Evolutionary conservation across 2,797 vertebrate genomes (phyloP).

Genomic region (Phaenicophaeus curvirostris): DNA sequence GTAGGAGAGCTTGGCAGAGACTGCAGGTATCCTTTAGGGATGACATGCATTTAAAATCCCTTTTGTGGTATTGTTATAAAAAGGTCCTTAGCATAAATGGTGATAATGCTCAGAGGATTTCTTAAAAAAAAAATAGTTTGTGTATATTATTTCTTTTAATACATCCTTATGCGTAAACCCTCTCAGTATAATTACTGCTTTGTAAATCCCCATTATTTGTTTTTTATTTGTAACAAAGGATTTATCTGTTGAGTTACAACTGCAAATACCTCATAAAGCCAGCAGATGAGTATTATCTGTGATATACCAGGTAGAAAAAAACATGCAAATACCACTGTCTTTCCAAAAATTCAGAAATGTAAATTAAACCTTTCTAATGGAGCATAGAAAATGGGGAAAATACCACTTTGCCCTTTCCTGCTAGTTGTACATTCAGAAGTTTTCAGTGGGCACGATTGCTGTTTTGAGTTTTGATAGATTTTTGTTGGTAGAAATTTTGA

Average conservation of each 20-base stretch:
- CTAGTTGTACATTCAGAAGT: not conserved
- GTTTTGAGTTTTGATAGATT: not conserved
- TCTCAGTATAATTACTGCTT: constrained; percentile 54
- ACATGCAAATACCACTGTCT: not conserved
- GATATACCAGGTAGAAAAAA: not conserved
- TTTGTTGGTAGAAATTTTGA: not conserved
- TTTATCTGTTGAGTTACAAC: constrained; percentile 29
- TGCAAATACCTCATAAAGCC: constrained; percentile 18
- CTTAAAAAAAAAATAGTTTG: not conserved
- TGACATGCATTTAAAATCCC: not conserved
- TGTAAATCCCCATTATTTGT: constrained; percentile 66
- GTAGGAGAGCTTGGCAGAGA: not conserved
- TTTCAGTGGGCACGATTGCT: not conserved
- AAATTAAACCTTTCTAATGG: not conserved
- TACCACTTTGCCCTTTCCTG: not conserved
- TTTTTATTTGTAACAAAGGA: constrained; percentile 48
- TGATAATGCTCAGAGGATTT: constrained; percentile 23
- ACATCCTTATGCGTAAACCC: not conserved
- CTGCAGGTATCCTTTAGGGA: not conserved
- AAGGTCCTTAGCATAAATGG: not conserved
- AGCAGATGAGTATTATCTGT: not conserved
- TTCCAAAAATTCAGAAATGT: not conserved
- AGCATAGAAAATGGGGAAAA: not conserved
- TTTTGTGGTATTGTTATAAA: not conserved
- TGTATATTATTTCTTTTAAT: not conserved